Base-by-base conservation (phyloP, 2,113 vertebrate species). In the Ophthalmolycus amberensis region DNA sequence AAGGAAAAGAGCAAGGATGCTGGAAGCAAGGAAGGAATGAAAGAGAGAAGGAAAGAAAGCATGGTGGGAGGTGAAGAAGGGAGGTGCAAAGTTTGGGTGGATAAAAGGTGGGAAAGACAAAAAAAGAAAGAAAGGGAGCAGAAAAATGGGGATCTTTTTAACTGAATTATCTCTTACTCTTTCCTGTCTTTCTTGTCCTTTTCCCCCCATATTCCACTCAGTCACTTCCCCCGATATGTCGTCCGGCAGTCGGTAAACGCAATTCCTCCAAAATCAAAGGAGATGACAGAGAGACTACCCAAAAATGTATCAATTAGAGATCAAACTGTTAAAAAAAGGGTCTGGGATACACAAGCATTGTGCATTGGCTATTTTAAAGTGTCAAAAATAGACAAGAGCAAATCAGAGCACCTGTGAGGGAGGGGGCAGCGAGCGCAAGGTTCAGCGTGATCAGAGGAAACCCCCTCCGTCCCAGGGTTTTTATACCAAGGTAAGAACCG, bases 401-500 rank as follows among this genome's bases (percentile, higher is more conserved):
- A 27, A 52, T 77, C 38, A 18, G 44, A 62, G 44, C 64, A 44
- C 37, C 3, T n/a, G 56, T 52, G 79, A 34, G 42, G 60, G 80
- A 65, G 82, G 71, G 65, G 67, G 46, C 3, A 56, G 69, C 62
- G n/a, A 48, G 68, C 22, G 1, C 52, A 68, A 27, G 89, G 91
- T 63, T 80, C 16, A 82, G 86, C 71, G 70, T 90, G 94, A 92
- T 97, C 94, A 89, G 95, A 93, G 93, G 92, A 91, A 85, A 91
- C 91, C 94, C 95, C 95, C 95, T 95, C 95, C 90, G 94, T 95
- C 95, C 91, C 91, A 84, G 93, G 91, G 93, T 94, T 97, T 98
- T 96, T 99, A 98, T 98, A 97, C 95, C 91, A 95, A 87, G 94
- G 90, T 94, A 95, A 95, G 95, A 95, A 94, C 94, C 89, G 87